phyloP scores from a whole-genome alignment of 2,113 vertebrate species.

The Hystrix brachyura region DNA sequence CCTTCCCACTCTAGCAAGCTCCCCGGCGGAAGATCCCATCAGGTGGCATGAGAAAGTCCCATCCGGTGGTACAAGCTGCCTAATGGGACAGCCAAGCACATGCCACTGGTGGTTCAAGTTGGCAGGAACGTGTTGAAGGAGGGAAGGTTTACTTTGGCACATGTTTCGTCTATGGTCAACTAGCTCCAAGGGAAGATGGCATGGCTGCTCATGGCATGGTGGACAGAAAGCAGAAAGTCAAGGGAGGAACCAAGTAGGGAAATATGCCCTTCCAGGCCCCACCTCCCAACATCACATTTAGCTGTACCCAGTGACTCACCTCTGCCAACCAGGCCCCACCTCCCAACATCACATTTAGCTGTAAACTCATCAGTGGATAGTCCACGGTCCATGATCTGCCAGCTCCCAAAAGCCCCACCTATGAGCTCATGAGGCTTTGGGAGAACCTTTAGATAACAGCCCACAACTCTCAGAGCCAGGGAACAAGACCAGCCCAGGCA shows the following conservation, averaged over 20 bases:
- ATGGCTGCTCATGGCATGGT: background rate
- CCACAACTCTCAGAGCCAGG: rapidly evolving
- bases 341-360: background rate
- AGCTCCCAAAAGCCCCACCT: background rate
- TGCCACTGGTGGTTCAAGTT: background rate
- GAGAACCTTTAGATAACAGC: background rate
- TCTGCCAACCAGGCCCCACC: background rate
- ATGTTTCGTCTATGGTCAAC: background rate
- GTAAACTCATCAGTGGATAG: background rate
- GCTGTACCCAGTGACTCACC: background rate
- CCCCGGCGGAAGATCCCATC: rapidly evolving
- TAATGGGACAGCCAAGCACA: background rate
- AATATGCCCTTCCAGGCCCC: no score
- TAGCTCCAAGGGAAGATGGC: background rate
- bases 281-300: background rate
- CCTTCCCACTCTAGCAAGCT: rapidly evolving
- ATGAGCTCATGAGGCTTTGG: background rate
- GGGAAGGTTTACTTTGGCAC: background rate
- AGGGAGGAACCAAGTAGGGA: no score
- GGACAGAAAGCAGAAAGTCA: background rate
- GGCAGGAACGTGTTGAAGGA: background rate
- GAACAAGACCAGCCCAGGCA: rapidly evolving
- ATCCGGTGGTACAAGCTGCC: background rate
- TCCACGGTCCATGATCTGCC: rapidly evolving
- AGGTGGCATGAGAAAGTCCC: background rate